Evolutionary conservation across 2,888 invertebrate genomes (phyloP), one percentile per base, ranked within the genome.

Genomic region (Globia sparganii): DNA sequence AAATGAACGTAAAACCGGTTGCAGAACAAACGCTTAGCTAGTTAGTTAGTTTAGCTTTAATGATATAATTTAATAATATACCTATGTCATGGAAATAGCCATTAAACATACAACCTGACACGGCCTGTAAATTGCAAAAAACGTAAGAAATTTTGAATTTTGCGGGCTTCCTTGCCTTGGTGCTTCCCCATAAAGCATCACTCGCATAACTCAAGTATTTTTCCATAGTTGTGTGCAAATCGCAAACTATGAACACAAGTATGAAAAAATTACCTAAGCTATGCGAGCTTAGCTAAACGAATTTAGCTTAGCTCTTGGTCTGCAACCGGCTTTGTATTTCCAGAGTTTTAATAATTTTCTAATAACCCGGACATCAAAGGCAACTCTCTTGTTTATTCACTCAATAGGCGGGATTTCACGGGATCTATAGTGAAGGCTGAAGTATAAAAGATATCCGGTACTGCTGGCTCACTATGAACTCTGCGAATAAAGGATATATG

Each of bases 391-490:
- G 66, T 71, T 70, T 21, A 53, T 67, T 62, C 21, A 21, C 43
- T 61, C 46, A 61, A 68, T 11, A 77, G 59, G 46, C 66, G 9
- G 68, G n/a, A 64, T 49, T 56, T n/a, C 53, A 13, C n/a, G 25
- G n/a, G 4, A 56, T n/a, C 11, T 56, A 53, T 4, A 46, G 15
- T 58, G 11, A 69, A 74, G 3, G 21, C 31, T 71, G 37, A 13
- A n/a, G 40, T 72, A 78, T 74, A 83, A 85, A 83, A 86, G 74
- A 78, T n/a, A 78, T 83, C 83, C 83, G 74, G 72, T 28, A 64
- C 18, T 37, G 46, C 64, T 58, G 46, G 56, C 5, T 0, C 18
- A 34, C 58, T 76, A 58, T 53, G 72, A 71, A 43, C 25, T 58
- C 37, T 37, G 34, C n/a, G 28, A 73, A 85, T 76, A 56, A 73